Base-by-base conservation (phyloP, 2,113 vertebrate genomes). In the Pluvianellus socialis region DNA sequence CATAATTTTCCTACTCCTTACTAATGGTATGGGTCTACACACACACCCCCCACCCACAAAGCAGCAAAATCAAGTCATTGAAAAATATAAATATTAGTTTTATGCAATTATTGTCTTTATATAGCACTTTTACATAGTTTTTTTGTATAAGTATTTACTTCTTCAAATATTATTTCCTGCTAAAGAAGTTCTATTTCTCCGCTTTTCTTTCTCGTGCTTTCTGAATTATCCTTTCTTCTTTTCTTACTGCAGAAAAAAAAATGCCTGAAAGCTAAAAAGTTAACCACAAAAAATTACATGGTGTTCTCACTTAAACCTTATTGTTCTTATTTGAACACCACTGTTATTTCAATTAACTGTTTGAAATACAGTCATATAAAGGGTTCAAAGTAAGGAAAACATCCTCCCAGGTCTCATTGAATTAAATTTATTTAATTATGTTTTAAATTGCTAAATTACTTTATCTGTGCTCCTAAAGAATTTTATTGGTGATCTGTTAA, bases 201-300 rank as follows among this genome's bases (percentile, higher is more conserved):
- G 27, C 20, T 73, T 66, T 2, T 32, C 3, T 63, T 70, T 65
- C 55, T 26, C 12, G 19, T 2, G 3, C 1, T 6, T 63, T 76
- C 21, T 55, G 14, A 62, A 22, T 58, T 67, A 72, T 90, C 6
- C 7, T 70, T 70, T 82, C 2, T 70, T 58, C 21, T 83, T 72
- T 50, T 72, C 38, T 56, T 19, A 27, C 3, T 49, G 4, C 63
- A 42, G 6, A 2, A 20, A 30, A 73, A 30, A 13, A 16, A 35
- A 33, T 1, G 0, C 5, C 24, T 45, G 6, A 67, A 62, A 62
- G 12, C 3, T 4, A 10, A 2, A 22, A 67, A 28, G 59, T 38
- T 38, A 35, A 19, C 0, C 55, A 12, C 2, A 42, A 24, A 74
- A 74, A 17, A 18, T 32, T 3, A 61, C 66, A 52, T 15, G 0